Percentiles rank a stretch among this genome's conserved stretches.
Evolutionary conservation across 1,140 invertebrate genomes (phyloP).

Genomic region (Drosophila truncata): DNA sequence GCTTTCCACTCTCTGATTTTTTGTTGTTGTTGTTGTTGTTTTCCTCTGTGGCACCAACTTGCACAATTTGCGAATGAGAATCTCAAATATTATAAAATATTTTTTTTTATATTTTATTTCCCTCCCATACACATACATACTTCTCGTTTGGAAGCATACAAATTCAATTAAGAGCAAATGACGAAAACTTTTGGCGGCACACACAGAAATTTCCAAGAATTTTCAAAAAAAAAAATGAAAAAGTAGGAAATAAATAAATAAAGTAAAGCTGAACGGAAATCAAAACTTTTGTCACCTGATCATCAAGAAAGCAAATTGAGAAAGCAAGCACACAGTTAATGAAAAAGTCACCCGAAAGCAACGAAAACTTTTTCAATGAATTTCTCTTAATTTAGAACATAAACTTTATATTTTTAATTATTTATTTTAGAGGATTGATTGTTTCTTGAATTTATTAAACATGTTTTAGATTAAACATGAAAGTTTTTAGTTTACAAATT

Average conservation of each 20-base stretch:
- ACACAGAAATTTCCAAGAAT: slow-evolving; percentile 25
- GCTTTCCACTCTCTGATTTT: background rate
- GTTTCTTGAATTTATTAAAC: too few relatives aligned
- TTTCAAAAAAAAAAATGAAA: background rate
- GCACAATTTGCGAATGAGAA: slow-evolving; percentile 43
- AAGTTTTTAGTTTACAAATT: too few relatives aligned
- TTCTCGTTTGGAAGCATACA: slow-evolving; percentile 17
- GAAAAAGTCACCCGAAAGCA: background rate
- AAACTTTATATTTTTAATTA: background rate
- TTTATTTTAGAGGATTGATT: background rate
- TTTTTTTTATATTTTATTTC: slow-evolving; percentile 31
- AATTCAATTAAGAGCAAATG: slow-evolving; percentile 54
- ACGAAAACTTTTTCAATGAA: background rate
- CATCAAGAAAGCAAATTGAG: slow-evolving; percentile 4
- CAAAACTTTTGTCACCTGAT: slow-evolving; percentile 19
- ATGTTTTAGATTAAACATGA: too few relatives aligned
- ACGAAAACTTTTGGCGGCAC: slow-evolving; percentile 33
- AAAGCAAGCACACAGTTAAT: background rate
- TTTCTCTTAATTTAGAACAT: background rate
- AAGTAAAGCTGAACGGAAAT: slow-evolving; percentile 10
- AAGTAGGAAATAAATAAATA: background rate
- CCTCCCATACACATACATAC: slow-evolving; percentile 11
- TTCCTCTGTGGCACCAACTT: slow-evolving; percentile 36
- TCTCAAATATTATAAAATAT: slow-evolving; percentile 29
- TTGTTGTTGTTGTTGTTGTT: background rate